Evolutionary conservation across 2,113 vertebrate genomes (phyloP).

Genomic region (Sebastes fasciatus): DNA sequence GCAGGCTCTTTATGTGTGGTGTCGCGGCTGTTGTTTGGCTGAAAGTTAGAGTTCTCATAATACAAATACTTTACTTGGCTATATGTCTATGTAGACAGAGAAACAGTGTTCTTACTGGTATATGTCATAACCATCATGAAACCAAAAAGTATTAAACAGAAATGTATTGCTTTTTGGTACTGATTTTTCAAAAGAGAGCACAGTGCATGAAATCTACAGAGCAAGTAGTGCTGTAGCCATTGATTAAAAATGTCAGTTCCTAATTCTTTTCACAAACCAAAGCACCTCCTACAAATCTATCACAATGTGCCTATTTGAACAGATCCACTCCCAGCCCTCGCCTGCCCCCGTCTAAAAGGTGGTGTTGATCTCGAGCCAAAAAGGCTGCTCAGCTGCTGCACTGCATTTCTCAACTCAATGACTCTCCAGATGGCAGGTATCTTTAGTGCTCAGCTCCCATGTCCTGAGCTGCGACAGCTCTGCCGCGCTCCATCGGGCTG

Average conservation of each 20-base stretch:
- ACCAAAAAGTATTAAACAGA: neutral
- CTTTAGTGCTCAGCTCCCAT: conserved; percentile 66
- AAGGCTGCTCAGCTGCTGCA: conserved; percentile 51
- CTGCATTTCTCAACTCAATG: conserved; percentile 70
- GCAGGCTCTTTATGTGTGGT: neutral
- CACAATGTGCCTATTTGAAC: neutral
- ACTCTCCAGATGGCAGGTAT: conserved; percentile 75
- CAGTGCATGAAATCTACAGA: neutral
- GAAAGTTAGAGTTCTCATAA: neutral
- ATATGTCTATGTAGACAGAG: neutral
- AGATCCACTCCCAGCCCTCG: conserved; percentile 16
- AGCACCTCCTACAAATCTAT: conserved; percentile 18
- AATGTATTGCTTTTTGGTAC: neutral
- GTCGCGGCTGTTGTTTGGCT: neutral
- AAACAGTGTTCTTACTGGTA: neutral
- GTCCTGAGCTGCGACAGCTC: conserved; percentile 63
- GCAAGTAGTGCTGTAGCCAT: too few relatives aligned
- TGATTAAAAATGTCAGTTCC: neutral
- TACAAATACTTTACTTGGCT: neutral
- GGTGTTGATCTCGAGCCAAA: conserved; percentile 48
- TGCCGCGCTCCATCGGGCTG: conserved; percentile 38
- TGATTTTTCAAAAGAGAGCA: neutral
- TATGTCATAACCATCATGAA: neutral
- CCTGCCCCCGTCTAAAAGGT: conserved; percentile 39
- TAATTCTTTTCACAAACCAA: conserved; percentile 18